phyloP scores from a whole-genome alignment of 92 coral and sea anemone genomes.

The Porites divaricata region DNA sequence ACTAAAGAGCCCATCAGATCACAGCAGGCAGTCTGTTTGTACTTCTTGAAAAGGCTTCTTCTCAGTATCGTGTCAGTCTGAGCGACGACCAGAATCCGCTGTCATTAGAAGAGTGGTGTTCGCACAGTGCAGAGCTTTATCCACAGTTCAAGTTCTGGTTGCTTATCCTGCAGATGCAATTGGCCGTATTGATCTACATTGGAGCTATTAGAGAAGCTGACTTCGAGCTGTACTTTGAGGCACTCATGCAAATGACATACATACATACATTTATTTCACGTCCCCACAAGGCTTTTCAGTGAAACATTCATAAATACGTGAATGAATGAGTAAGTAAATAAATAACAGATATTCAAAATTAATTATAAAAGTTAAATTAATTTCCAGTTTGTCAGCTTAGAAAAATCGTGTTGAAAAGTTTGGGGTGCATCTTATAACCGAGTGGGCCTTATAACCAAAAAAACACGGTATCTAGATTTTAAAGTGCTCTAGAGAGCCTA shows the following conservation, averaged over 20 bases:
- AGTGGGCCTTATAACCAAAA: too few relatives aligned
- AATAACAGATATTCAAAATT: too few relatives aligned
- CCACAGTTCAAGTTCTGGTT: constrained; percentile 73
- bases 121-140: background rate
- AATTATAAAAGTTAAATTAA: too few relatives aligned
- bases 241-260: constrained; percentile 43
- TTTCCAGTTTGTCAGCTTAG: too few relatives aligned
- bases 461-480: too few relatives aligned
- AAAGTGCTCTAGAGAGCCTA: too few relatives aligned
- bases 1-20: background rate
- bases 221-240: constrained; percentile 47
- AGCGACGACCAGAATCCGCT: constrained; percentile 26
- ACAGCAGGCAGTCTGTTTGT: constrained; percentile 62
- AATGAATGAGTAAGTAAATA: too few relatives aligned
- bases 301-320: too few relatives aligned
- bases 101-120: constrained; percentile 64
- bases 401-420: too few relatives aligned
- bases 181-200: constrained; percentile 45
- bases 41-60: constrained; percentile 51
- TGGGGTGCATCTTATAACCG: too few relatives aligned
- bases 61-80: constrained; percentile 36
- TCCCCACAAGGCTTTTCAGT: too few relatives aligned
- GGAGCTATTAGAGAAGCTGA: constrained; percentile 3
- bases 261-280: too few relatives aligned
- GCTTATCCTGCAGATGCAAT: constrained; percentile 28